Evolutionary conservation across 1,140 invertebrate genomes (phyloP).

Genomic region (Saccostrea glomerata): DNA sequence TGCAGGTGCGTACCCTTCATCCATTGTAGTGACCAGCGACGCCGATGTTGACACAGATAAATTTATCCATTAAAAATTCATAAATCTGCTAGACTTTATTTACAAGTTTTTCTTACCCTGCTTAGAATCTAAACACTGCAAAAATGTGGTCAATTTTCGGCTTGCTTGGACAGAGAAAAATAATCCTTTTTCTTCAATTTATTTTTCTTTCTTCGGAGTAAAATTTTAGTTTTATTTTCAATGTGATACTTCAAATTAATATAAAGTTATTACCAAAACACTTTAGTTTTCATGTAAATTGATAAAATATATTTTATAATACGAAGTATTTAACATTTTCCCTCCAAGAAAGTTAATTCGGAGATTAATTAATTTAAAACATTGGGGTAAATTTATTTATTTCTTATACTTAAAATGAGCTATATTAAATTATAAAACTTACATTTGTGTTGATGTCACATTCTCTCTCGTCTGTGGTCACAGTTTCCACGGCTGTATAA

Average conservation of each 20-base stretch:
- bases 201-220: not conserved
- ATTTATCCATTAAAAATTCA: constrained; percentile 14
- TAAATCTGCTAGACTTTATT: constrained; percentile 12
- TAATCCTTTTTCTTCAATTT: not conserved
- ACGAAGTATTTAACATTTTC: too few species aligned
- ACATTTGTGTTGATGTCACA: constrained; percentile 19
- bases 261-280: too few species aligned
- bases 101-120: not conserved
- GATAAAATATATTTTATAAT: too few species aligned
- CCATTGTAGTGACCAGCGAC: not conserved
- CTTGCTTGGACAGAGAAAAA: not conserved
- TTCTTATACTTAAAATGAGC: not conserved
- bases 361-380: not conserved
- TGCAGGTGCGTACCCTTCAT: constrained; percentile 7
- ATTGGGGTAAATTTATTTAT: not conserved
- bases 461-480: not conserved
- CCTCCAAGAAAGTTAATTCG: too few species aligned
- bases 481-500: not conserved
- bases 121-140: not conserved
- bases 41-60: not conserved
- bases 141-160: not conserved
- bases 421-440: not conserved
- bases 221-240: not conserved
- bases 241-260: too few species aligned
- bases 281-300: not conserved